Conservation (phyloP, 2,888 invertebrate species). For the Folsomia candida region DNA sequence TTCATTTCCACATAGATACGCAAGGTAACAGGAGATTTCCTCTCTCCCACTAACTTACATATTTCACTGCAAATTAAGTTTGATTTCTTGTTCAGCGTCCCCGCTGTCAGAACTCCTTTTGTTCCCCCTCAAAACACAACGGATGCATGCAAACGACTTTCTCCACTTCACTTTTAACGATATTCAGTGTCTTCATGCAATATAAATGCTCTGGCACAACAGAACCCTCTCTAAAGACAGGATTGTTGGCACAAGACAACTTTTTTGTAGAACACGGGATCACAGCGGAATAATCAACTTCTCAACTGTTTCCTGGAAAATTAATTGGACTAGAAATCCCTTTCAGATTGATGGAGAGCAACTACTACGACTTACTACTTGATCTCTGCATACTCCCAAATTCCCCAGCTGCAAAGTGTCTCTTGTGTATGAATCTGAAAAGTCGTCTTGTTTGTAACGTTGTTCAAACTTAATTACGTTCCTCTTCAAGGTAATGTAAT, state of each 20-base stretch:
- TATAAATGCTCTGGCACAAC: neutral
- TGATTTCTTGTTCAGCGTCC: neutral
- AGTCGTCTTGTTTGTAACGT: too few relatives aligned
- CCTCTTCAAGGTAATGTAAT: too few relatives aligned
- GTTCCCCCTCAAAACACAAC: neutral
- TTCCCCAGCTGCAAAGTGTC: too few relatives aligned
- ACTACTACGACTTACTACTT: too few relatives aligned
- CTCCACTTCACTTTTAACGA: neutral
- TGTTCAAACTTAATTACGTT: too few relatives aligned
- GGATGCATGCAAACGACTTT: neutral
- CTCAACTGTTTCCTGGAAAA: too few relatives aligned
- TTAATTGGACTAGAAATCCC: too few relatives aligned
- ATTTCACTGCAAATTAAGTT: neutral
- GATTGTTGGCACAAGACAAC: neutral
- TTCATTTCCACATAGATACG: conserved; percentile 15
- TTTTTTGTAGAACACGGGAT: too few relatives aligned
- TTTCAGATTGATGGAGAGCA: too few relatives aligned
- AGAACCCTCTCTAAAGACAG: neutral
- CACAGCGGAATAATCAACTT: too few relatives aligned
- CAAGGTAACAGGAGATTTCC: conserved; percentile 3
- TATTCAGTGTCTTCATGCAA: neutral
- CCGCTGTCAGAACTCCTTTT: neutral
- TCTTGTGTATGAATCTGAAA: too few relatives aligned
- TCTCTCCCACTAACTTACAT: neutral
- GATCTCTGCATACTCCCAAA: too few relatives aligned